phyloP scores from a whole-genome alignment of 64 coral and sea anemone species.

The Porites lutea region DNA sequence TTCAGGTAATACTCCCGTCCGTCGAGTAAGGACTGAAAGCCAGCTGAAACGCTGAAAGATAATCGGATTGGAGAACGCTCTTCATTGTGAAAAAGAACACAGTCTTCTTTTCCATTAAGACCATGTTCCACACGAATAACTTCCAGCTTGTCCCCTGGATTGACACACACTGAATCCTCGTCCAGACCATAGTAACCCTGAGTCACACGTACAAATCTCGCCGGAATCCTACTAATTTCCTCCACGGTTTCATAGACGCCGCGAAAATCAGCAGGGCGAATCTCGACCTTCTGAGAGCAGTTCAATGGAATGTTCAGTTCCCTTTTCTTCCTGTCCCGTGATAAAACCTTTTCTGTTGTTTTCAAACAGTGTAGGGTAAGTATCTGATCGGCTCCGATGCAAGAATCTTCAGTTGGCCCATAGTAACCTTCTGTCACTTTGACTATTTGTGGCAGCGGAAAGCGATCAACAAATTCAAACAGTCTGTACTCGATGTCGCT shows the following conservation, averaged over 20 bases:
- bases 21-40: constrained; percentile 83
- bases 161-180: constrained; percentile 76
- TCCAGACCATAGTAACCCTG: constrained; percentile 85
- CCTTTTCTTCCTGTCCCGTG: constrained; percentile 76
- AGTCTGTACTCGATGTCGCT: constrained; percentile 83
- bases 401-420: constrained; percentile 89
- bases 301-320: constrained; percentile 89
- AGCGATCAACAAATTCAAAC: constrained; percentile 86
- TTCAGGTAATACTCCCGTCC: constrained; percentile 93
- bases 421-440: constrained; percentile 94
- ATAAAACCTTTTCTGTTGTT: constrained; percentile 84
- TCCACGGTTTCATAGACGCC: constrained; percentile 79
- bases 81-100: constrained; percentile 76
- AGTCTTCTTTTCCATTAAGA: constrained; percentile 61
- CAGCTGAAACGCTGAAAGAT: constrained; percentile 72
- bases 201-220: constrained; percentile 83
- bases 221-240: constrained; percentile 50
- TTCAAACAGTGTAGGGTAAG: constrained; percentile 77
- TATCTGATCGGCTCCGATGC: constrained; percentile 89
- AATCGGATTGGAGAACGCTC: constrained; percentile 66
- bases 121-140: constrained; percentile 50
- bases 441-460: constrained; percentile 92
- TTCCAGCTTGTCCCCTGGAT: constrained; percentile 95
- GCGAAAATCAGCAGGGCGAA: constrained; percentile 79
- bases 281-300: constrained; percentile 87